These are phyloP conservation scores for Pocillopora damicornis DNA, from an alignment of 64 coral and sea anemone species.

Conservation along the genomic window DNA sequence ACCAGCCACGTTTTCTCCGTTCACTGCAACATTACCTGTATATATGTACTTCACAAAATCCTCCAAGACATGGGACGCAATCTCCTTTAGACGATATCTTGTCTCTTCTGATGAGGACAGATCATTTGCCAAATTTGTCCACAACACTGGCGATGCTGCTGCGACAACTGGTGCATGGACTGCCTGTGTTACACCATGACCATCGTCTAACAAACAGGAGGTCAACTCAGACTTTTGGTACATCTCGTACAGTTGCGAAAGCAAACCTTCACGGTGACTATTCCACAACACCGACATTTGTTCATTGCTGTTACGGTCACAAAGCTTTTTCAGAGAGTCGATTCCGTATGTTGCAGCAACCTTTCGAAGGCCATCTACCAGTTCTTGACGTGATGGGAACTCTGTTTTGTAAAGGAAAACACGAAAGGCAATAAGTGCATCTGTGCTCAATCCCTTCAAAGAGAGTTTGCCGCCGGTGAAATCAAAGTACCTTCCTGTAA, in stretches of 20 bases:
- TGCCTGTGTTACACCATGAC: not conserved
- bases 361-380: not conserved
- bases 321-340: slow-evolving; percentile 2
- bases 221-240: not conserved
- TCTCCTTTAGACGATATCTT: slow-evolving; percentile 28
- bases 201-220: not conserved
- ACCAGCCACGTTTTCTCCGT: not conserved
- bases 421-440: slow-evolving; percentile 14
- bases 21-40: slow-evolving; percentile 12
- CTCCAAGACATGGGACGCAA: not conserved
- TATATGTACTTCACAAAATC: slow-evolving; percentile 35
- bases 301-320: not conserved
- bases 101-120: not conserved
- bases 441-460: not conserved
- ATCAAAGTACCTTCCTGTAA: slow-evolving; percentile 25
- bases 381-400: slow-evolving; percentile 1
- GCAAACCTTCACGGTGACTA: not conserved
- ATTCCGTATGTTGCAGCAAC: slow-evolving; percentile 3
- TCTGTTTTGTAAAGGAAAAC: slow-evolving; percentile 29
- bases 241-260: not conserved
- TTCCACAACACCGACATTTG: not conserved
- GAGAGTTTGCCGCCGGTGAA: not conserved
- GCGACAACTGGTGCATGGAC: slow-evolving; percentile 20
- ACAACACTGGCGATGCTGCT: slow-evolving; percentile 14
- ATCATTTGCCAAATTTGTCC: not conserved